Base-by-base conservation (phyloP, 2,888 invertebrate species). In the Acrobasis repandana region DNA sequence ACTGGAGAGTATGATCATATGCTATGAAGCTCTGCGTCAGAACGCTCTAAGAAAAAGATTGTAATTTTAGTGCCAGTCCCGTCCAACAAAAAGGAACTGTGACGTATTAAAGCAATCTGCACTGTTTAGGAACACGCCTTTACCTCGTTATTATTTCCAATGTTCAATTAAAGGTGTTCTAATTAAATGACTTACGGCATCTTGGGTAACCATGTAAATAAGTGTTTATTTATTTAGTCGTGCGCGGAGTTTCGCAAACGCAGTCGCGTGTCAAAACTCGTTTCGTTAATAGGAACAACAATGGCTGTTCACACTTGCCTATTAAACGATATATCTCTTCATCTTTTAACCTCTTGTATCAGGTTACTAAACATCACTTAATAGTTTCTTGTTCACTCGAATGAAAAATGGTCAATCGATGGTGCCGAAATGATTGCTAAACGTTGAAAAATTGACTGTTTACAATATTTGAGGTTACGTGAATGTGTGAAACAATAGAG, bases 201-300 rank as follows among this genome's bases (percentile, higher is more conserved):
- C 80, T 83, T 81, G 75, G 73, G 84, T 78, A 87, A 86, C 79
- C 78, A 82, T 82, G 80, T 83, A 79, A 83, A 84, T 84, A 83
- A 82, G 77, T 77, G 81, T 79, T 83, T 87, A 85, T 88, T 86
- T 86, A 85, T 86, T 84, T 83, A 83, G 83, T 86, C 85, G 86
- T 86, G 86, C 83, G 80, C 71, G 70, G 76, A 76, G 76, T 89
- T 90, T 88, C 85, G 86, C 82, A 89, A 90, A 78, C 70, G 74
- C 75, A 75, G 79, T 86, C 84, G 88, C 89, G 86, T 89, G 89
- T 85, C 87, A 84, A 85, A 86, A 89, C 90, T 79, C 79, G 86
- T 88, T 88, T 28, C 85, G 85, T 85, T 86, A 86, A 83, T 83
- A 80, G 83, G 74, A 73, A 71, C 75, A 79, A 88, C 85, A 88